A percentile compares a stretch with the other conserved stretches of the same genome.
Evolutionary conservation across 2,797 vertebrate species (phyloP).

Genomic region (Liasis olivaceus): DNA sequence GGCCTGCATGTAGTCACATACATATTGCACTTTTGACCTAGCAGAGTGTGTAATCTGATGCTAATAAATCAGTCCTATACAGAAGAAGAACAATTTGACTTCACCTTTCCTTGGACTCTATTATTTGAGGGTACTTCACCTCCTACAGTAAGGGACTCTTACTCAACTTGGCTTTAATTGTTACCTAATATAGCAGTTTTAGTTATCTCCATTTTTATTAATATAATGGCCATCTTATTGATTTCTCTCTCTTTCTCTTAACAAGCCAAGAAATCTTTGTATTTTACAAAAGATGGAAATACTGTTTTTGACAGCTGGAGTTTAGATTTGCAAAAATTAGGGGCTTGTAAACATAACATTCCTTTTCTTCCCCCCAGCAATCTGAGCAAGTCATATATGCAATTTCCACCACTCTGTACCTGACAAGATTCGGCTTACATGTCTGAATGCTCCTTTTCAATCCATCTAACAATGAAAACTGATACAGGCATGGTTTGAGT

Average conservation of each 20-base stretch:
- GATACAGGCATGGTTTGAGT: not conserved
- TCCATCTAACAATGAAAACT: not conserved
- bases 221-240: not conserved
- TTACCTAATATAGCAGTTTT: not conserved
- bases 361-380: not conserved
- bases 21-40: not conserved
- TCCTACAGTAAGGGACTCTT: not conserved
- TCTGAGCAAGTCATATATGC: not conserved
- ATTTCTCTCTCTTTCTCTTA: too few species aligned
- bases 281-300: not conserved
- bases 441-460: not conserved
- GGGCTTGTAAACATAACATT: not conserved
- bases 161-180: not conserved
- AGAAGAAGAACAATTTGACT: not conserved
- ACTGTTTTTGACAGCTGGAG: not conserved
- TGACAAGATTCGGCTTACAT: not conserved
- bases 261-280: not conserved
- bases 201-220: not conserved
- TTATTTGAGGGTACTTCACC: not conserved
- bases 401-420: not conserved
- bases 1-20: not conserved
- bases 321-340: not conserved
- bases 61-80: not conserved
- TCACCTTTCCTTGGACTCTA: not conserved
- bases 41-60: not conserved